phyloP scores from a whole-genome alignment of 2,888 invertebrate genomes.

The Caenorhabditis sp. region DNA sequence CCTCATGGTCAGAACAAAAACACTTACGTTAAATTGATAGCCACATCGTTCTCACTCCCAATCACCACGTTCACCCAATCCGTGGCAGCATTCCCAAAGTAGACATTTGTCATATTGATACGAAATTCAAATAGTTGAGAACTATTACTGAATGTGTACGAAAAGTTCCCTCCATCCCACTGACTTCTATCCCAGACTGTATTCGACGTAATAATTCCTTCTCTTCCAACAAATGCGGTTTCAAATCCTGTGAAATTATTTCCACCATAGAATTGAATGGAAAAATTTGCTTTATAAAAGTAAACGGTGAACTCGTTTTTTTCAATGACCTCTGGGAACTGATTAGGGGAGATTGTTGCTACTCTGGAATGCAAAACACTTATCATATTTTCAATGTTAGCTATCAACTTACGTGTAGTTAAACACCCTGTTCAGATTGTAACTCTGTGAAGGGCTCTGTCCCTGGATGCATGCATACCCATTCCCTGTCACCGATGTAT shows the following conservation, averaged over 20 bases:
- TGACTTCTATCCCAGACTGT: slow-evolving; percentile 8
- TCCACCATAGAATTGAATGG: slow-evolving; percentile 6
- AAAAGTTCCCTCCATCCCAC: not conserved
- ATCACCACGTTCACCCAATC: not conserved
- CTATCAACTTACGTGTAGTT: slow-evolving; percentile 19
- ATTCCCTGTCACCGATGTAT: not conserved
- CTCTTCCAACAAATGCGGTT: slow-evolving; percentile 2
- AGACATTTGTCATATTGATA: not conserved
- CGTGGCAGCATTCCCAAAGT: not conserved
- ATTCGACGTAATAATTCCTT: not conserved
- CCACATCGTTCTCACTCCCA: not conserved
- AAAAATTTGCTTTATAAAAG: not conserved
- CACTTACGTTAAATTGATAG: slow-evolving; percentile 3
- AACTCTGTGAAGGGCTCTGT: slow-evolving; percentile 5
- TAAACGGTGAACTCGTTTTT: slow-evolving; percentile 10
- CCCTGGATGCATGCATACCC: slow-evolving; percentile 19
- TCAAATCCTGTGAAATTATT: not conserved
- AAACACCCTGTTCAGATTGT: not conserved
- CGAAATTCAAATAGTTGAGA: slow-evolving; percentile 1
- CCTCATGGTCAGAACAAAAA: too few relatives aligned
- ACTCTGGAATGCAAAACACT: not conserved
- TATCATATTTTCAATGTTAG: too few relatives aligned
- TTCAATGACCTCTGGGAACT: slow-evolving; percentile 15
- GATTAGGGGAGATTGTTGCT: not conserved
- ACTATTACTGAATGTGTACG: not conserved